A percentile compares a stretch with the other conserved stretches of the same genome.
Evolutionary conservation across 2,888 invertebrate genomes (phyloP).

Genomic region (Phorcus lineatus): DNA sequence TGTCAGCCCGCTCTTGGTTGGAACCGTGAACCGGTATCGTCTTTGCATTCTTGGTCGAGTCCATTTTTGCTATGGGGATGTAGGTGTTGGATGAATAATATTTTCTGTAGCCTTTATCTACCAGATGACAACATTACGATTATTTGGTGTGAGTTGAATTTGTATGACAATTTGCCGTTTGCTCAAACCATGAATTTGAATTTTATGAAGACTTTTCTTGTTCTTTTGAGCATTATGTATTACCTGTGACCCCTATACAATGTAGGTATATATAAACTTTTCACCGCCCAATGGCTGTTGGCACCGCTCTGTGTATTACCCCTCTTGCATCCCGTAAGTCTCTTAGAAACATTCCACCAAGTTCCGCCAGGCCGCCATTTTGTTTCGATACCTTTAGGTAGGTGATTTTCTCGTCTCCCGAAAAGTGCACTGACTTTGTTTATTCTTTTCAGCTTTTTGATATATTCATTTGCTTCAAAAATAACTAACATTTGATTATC

Average conservation of each 20-base stretch:
- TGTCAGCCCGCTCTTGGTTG: background rate
- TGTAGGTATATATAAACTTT: background rate
- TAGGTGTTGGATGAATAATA: background rate
- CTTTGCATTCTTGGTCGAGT: conserved; percentile 26
- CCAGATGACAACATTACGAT: too few relatives aligned
- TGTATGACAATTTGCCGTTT: background rate
- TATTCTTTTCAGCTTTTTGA: too few relatives aligned
- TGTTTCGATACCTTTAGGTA: conserved; percentile 42
- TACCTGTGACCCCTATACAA: background rate
- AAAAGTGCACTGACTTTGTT: background rate
- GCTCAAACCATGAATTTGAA: background rate
- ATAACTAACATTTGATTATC: too few relatives aligned
- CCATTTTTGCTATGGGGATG: conserved; percentile 7
- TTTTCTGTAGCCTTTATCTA: too few relatives aligned
- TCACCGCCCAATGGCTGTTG: conserved; percentile 6
- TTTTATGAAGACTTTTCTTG: too few relatives aligned
- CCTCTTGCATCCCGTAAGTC: conserved; percentile 16
- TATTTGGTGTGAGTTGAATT: too few relatives aligned
- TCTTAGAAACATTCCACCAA: conserved; percentile 42
- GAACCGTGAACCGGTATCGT: background rate
- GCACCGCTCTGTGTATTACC: conserved; percentile 28
- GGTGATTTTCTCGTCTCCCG: conserved; percentile 25
- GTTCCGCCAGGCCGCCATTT: conserved; percentile 39
- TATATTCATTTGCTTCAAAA: too few relatives aligned
- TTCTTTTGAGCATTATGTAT: background rate